These are phyloP conservation scores for Pristis pectinata DNA, from an alignment of 2,797 vertebrate species.

Conservation along the genomic window DNA sequence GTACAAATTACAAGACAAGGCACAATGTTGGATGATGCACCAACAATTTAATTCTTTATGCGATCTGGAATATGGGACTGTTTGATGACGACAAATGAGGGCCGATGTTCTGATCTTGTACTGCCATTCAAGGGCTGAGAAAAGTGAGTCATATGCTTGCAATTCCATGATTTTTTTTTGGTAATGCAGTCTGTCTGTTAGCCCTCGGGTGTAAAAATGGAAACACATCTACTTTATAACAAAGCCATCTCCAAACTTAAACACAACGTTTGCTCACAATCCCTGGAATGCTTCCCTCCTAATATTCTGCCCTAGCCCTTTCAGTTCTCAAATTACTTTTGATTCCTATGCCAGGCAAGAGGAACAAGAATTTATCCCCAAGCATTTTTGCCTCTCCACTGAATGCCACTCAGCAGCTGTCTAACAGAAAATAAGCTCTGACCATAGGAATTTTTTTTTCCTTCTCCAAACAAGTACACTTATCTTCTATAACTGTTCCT, in stretches of 20 bases:
- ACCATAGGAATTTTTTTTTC: neutral
- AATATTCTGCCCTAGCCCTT: neutral
- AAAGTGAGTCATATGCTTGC: neutral
- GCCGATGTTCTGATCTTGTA: neutral
- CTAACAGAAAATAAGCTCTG: neutral
- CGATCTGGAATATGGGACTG: neutral
- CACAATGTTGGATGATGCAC: neutral
- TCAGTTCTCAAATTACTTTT: constrained; percentile 8
- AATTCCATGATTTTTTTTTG: neutral
- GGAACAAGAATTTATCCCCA: constrained; percentile 6
- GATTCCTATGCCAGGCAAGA: neutral
- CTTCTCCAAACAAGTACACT: neutral
- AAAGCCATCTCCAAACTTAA: neutral
- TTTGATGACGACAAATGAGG: neutral
- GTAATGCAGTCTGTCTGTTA: neutral
- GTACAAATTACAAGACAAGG: neutral
- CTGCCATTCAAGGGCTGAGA: neutral
- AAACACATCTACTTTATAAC: neutral
- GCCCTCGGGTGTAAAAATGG: neutral
- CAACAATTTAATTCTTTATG: neutral
- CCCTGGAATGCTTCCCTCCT: neutral
- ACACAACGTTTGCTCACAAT: neutral
- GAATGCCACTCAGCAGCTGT: constrained; percentile 21
- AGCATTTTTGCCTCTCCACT: neutral
- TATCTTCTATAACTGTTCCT: neutral